A percentile compares a stretch with the other conserved stretches of the same genome.
Conservation (phyloP, 1,140 invertebrate genomes). For the Drosophila athabasca region DNA sequence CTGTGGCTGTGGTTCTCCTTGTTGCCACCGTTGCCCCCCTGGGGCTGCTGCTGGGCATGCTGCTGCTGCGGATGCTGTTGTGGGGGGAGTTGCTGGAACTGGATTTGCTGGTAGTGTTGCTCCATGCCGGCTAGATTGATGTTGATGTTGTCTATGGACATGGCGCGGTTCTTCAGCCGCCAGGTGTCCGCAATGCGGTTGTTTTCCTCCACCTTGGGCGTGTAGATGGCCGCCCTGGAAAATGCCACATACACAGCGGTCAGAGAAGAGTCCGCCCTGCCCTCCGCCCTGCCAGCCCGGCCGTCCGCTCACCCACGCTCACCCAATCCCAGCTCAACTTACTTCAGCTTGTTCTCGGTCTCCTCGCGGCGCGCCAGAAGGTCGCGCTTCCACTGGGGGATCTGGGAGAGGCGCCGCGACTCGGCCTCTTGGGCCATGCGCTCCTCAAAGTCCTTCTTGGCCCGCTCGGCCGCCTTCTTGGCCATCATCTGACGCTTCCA, state of each 20-base stretch:
- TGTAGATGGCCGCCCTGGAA: slow-evolving; percentile 87
- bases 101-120: slow-evolving; percentile 80
- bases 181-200: slow-evolving; percentile 84
- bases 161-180: slow-evolving; percentile 85
- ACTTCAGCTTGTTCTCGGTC: slow-evolving; percentile 89
- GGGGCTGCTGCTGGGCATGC: slow-evolving; percentile 31
- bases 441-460: slow-evolving; percentile 94
- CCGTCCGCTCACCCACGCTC: background rate
- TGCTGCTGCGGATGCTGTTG: slow-evolving; percentile 48
- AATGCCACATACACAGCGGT: slow-evolving; percentile 46
- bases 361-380: slow-evolving; percentile 92
- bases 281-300: slow-evolving; percentile 23
- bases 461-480: slow-evolving; percentile 95
- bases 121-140: slow-evolving; percentile 83
- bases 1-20: slow-evolving; percentile 77
- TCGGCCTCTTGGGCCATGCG: slow-evolving; percentile 92
- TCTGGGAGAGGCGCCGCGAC: slow-evolving; percentile 91
- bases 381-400: slow-evolving; percentile 96
- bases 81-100: slow-evolving; percentile 32
- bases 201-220: slow-evolving; percentile 87
- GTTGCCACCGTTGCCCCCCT: slow-evolving; percentile 46
- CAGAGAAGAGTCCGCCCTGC: slow-evolving; percentile 39
- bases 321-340: slow-evolving; percentile 43
- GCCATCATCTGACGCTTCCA: slow-evolving; percentile 98
- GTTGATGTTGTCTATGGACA: slow-evolving; percentile 87